Evolutionary conservation across 64 coral and sea anemone genomes (phyloP), one percentile per base, ranked within the genome.

Genomic region (Cladopsammia gracilis): DNA sequence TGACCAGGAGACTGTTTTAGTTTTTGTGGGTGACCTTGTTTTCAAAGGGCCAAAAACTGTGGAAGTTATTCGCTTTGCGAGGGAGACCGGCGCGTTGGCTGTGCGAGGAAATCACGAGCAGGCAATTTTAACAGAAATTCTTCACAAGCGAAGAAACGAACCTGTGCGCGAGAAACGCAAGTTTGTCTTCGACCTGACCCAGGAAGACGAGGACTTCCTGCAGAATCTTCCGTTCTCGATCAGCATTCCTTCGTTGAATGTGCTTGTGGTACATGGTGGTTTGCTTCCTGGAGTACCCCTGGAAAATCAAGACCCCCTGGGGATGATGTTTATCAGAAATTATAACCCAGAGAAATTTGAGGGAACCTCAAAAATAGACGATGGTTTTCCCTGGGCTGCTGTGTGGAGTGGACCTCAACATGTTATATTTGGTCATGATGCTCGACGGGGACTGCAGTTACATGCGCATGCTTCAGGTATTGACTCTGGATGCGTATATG

Each of bases 391-490:
- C 19, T 96, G 95, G 95, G 95, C 85, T 25, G 66, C 90, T 6
- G 73, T 58, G 6, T 96, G 95, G 95, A 49, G 42, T 44, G 95
- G 95, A 8, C 86, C 95, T 11, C 48, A 93, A 57, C 78, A 89
- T 93, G 90, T 77, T 1, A 44, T 96, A 34, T 96, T 96, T 90
- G 95, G 95, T 43, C 95, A 96, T 79, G 95, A 96, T 90, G 95
- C 95, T 19, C 86, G 91, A 2, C 91, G 95, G 9, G 78, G 76
- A 5, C 54, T 96, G 4, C 95, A 96, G 64, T 19, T 84, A 14
- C 86, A 96, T 61, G 24, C 2, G 3, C 58, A 89, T 90, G 91
- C 95, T 12, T 64, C 72, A 25, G 95, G 95, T 4, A 70, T 96
- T 61, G 95, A 96, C 45, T 85, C 86, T 44, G 91, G 95, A 44